phyloP scores from a whole-genome alignment of 30 jellyfish, hydroid and myxozoan species.

The Hydractinia symbiolongicarpus region DNA sequence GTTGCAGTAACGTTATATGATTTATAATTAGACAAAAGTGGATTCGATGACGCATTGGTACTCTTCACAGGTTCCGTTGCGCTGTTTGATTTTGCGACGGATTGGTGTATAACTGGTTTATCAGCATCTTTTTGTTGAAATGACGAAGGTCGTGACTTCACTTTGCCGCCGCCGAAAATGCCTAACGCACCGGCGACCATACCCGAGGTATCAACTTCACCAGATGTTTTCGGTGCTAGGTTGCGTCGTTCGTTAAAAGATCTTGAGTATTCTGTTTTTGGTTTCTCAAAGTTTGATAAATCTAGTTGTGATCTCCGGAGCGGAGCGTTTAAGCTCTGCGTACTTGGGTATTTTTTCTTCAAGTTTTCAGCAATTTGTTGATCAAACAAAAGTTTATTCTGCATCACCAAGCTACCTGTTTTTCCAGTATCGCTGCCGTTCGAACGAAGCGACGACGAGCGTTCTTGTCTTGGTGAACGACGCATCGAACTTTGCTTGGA shows the following conservation, averaged over 20 bases:
- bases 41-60: background rate
- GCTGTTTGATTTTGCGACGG: background rate
- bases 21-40: background rate
- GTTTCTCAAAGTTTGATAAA: background rate
- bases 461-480: background rate
- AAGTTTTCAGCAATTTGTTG: constrained; percentile 20
- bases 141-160: background rate
- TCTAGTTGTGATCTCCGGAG: constrained; percentile 8
- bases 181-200: constrained; percentile 32
- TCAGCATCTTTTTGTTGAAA: too few relatives aligned
- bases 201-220: constrained; percentile 22
- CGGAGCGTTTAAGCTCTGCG: constrained; percentile 8
- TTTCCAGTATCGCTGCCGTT: constrained; percentile 11
- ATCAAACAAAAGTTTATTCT: constrained; percentile 32
- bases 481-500: background rate
- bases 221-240: background rate
- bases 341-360: constrained; percentile 5
- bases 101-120: background rate
- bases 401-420: constrained; percentile 20
- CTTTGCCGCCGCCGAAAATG: constrained; percentile 16
- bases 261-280: background rate
- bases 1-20: background rate
- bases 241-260: constrained; percentile 20
- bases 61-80: background rate
- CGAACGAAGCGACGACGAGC: constrained; percentile 1